Evolutionary conservation across 2,113 vertebrate species (phyloP), one percentile per base, ranked within the genome.

Genomic region (Sturnus vulgaris): DNA sequence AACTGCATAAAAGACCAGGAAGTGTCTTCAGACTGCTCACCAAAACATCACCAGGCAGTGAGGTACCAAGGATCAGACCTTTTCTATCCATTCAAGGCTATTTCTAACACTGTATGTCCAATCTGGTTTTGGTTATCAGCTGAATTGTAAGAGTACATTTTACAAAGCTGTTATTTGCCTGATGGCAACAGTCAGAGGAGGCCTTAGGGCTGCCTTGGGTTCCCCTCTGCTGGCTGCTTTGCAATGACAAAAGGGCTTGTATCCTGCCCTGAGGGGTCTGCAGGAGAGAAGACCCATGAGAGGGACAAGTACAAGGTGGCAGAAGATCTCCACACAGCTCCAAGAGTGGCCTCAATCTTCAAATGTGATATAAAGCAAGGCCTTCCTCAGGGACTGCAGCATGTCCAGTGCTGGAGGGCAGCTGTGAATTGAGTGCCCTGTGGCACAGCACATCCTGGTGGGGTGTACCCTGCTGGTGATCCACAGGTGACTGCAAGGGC

Each of bases 1-100:
- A 87, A 28, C 21, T 59, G 61, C 63, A 75, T 61, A 78, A 93
- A 97, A 97, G 70, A 96, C 87, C 96, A 97, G 94, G 96, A 97
- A 97, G 64, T 83, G 59, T 64, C 71, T 96, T 93, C 69, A 83
- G 88, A 71, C 37, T 73, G 22, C 59, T 82, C 37, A 66, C 40
- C 27, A 92, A 90, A 82, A 35, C 21, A 37, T 60, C 5, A 1
- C 40, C 17, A 31, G 2, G 1, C 13, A 61, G 27, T 0, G 0
- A 77, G 30, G 13, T n/a, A 31, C 35, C 0, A 3, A 84, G 33
- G 17, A 56, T 71, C 42, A 75, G 47, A 44, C 9, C 2, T 68
- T 2, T 64, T 76, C 46, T 69, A 49, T 21, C 27, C 1, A 4
- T 27, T 27, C 0, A 2, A 55, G n/a, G 25, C 28, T 69, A 78